Conservation (phyloP, 53 echinoderm and acorn worm genomes). For the Arbacia lixula region DNA sequence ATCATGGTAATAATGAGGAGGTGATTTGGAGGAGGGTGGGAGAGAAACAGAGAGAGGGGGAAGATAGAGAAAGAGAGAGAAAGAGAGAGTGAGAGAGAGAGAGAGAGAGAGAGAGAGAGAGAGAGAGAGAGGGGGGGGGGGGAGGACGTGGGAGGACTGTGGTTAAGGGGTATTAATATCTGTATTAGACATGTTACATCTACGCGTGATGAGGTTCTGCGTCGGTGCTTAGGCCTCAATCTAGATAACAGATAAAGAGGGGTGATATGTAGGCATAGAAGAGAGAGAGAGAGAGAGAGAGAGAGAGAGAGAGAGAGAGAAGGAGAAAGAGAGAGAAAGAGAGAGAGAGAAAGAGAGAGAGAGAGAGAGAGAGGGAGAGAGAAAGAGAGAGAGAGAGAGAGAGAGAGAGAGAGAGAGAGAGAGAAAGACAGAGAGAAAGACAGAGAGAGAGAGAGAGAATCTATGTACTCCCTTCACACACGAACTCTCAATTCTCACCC, state of each 20-base stretch:
- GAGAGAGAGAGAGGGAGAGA: neutral
- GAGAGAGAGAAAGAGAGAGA: slow-evolving; percentile 1
- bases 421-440: neutral
- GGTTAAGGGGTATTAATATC: neutral
- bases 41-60: neutral
- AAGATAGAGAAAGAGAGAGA: neutral
- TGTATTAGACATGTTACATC: neutral
- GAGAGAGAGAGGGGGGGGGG: neutral
- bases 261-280: neutral
- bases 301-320: slow-evolving; percentile 43
- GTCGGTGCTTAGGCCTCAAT: no score
- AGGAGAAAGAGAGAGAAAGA: slow-evolving; percentile 9
- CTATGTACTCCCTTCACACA: neutral
- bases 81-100: neutral
- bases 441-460: neutral
- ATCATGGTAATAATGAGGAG: no score
- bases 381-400: slow-evolving; percentile 29
- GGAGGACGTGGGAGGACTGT: neutral
- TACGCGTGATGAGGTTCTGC: no score
- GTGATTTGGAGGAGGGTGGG: no score
- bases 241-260: no score
- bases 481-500: no score
- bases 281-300: neutral
- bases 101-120: slow-evolving; percentile 9
- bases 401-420: slow-evolving; percentile 13